Base-by-base conservation (phyloP, 2,797 vertebrate genomes). In the Anisognathus igniventris region DNA sequence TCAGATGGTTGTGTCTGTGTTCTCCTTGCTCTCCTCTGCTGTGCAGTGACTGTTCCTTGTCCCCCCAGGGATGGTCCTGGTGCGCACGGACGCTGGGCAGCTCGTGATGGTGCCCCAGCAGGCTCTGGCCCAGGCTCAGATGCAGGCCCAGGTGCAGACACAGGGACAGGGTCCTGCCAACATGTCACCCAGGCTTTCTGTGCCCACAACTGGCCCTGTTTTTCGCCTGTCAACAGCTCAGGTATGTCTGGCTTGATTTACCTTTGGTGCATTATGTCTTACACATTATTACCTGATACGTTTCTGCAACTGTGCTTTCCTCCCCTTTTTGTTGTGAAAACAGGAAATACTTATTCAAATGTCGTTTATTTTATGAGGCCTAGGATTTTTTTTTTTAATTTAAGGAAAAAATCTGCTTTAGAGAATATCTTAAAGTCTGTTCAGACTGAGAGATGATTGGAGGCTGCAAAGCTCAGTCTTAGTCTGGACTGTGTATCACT, bases 41-140 rank as follows among this genome's bases (percentile, higher is more conserved):
- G 40, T 27, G 1, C 4, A 17, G 23, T 90, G 68, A 67, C 3
- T 64, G 24, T 67, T 48, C 10, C 51, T 89, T 58, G 31, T 53
- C 74, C 33, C 23, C 24, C 61, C 80, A 99, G 98, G 98, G 56
- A 99, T 99, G 98, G 98, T 99, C 50, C 92, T 99, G 97, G 98
- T 99, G 60, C 98, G 98, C 37, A 99, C 98, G 0, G 98, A 99
- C 70, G 88, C 98, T 35, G 98, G 98, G 8, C 98, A 99, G 95
- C 97, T 99, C 31, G 98, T 99, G 39, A 98, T 99, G 98, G 98
- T 98, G 94, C 98, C 98, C 54, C 98, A 99, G 97, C 98, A 99
- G 96, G 98, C 98, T 27, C 96, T 99, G 82, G 98, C 98, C 2
- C 98, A 98, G 76, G 98, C 96, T 65, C 97, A 97, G 15, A 96